Base-by-base conservation (phyloP, 2,888 invertebrate genomes). In the Euplexia lucipara region DNA sequence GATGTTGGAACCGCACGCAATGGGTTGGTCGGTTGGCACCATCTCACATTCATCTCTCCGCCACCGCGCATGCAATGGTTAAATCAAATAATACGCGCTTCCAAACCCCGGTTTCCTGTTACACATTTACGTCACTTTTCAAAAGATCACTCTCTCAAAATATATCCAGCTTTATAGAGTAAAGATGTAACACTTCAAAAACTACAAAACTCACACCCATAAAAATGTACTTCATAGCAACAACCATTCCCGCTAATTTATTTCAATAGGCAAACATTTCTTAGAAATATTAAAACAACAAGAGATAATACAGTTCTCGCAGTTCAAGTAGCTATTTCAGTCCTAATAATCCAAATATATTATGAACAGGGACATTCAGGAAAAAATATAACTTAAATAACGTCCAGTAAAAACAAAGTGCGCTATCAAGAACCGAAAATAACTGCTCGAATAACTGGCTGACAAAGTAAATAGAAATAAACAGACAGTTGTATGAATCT, bases 341-440 rank as follows among this genome's bases (percentile, higher is more conserved):
- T 42, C n/a, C 16, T 30, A 41, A 73, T 73, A 76, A 77, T 56
- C 47, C 34, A 37, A 69, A 58, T 30, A 68, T 56, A n/a, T n/a
- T n/a, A 54, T 58, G 32, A 49, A 56, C 49, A 39, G 10, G 53
- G 47, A 66, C 45, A 48, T 48, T 56, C 8, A 49, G 34, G 49
- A 37, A 58, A 63, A 57, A 67, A 45, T 32, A 45, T 42, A n/a
- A 47, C 56, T 52, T 63, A 42, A 51, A 56, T 57, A 62, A 57
- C 41, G 10, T 41, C 3, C 12, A 58, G 51, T 76, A 76, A 76
- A 76, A 76, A 69, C 39, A 63, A 76, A 76, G 41, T 60, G 32
- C 0, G 34, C 57, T 16, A 59, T 64, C 42, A 69, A 45, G 10
- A 63, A 63, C 39, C 10, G 44, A 69, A 65, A 51, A 68, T 68